Base-by-base conservation (phyloP, 2,113 vertebrate species). In the Myanophis thanlyinensis region DNA sequence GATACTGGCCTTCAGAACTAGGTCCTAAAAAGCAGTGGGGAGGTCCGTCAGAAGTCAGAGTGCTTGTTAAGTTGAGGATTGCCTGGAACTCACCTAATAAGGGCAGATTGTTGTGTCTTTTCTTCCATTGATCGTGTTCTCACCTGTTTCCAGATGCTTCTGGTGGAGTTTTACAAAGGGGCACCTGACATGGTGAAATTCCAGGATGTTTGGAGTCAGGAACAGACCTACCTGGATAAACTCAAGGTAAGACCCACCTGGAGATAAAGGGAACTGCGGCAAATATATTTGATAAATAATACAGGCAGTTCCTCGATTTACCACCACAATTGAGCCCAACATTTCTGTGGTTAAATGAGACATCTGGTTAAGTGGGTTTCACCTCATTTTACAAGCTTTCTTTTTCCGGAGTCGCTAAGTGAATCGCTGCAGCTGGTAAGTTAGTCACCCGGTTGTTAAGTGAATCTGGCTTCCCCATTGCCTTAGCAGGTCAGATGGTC, bases 181-280 rank as follows among this genome's bases (percentile, higher is more conserved):
- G 99, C 99, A 84, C 98, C 99, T 0, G 99, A 99, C 96, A 96
- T 99, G 3, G 98, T 99, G 95, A 98, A 98, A 86, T 99, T 99
- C 95, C 98, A 97, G 94, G 99, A 99, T 87, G 96, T 97, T 87
- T 99, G 99, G 99, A 98, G 97, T 80, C 98, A 98, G 12, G 98
- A 99, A 15, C 98, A 98, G 13, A 99, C 98, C 53, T 98, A 99
- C 96, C 95, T 99, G 93, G 99, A 99, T 94, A 99, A 99, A 95
- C 98, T 99, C 40, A 99, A 99, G 98, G 99, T 99, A 95, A 93
- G 95, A 35, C 13, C 3, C 25, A 9, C 47, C 20, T 25, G 40
- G 40, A 5, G 0, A 0, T 52, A 22, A 12, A 85, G 3, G 22
- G 44, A 59, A 30, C 9, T 0, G 56, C 0, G 25, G 56, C 9